Base-by-base conservation (phyloP, 2,113 vertebrate species). In the Struthio camelus region DNA sequence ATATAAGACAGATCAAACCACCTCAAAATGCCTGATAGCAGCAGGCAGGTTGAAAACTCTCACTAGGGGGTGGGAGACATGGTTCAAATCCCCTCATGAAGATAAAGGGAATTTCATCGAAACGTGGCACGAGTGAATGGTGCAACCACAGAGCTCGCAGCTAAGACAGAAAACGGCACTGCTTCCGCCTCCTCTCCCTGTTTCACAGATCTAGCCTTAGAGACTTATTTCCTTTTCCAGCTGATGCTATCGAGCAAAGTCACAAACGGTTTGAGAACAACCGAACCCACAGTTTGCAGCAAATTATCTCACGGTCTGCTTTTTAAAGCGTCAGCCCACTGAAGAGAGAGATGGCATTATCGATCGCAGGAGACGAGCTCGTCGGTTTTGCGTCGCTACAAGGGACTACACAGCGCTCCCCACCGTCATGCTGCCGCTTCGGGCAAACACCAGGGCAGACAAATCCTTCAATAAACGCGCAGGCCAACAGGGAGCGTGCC, bases 71-170 rank as follows among this genome's bases (percentile, higher is more conserved):
- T 32, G 8, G 48, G 10, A 73, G 22, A 28, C 0, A 27, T 18
- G 19, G n/a, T 38, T 78, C 30, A 77, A 79, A 82, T 25, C 23
- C 28, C 27, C 32, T 82, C 24, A 12, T 14, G 30, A 78, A n/a
- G 27, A 67, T 8, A 19, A n/a, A 24, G 0, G 1, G 40, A 56
- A 51, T 67, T 92, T 54, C 27, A 73, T 25, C 20, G 23, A 51
- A 27, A 81, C 4, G 6, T 6, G 14, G 27, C 36, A 36, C 14
- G 17, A 24, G 16, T 16, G 9, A 58, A 62, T 27, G 19, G 38
- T 67, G 40, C 48, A 91, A 34, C n/a, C 1, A 0, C 32, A 64
- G 42, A 62, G 20, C 24, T 56, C 46, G 28, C 1, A 0, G 12
- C 3, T 44, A 58, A 48, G 20, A 72, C 13, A n/a, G 4, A 30